Evolutionary conservation across 2,888 invertebrate genomes (phyloP), one percentile per base, ranked within the genome.

Genomic region (Aspidiotus rigidus): DNA sequence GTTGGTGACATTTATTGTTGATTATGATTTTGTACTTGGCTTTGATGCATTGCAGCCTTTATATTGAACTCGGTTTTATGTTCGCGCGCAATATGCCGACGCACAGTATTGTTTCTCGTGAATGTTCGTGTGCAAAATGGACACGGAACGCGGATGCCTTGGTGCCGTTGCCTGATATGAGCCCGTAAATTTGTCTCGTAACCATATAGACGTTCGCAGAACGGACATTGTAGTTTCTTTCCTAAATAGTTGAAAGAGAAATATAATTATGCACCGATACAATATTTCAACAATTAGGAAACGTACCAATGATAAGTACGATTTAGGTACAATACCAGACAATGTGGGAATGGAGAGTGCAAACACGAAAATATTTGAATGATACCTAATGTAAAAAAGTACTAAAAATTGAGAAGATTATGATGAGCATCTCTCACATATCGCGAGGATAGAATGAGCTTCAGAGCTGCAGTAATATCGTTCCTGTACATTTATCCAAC

Each of bases 161-260:
- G 92, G 80, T 93, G 92, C 78, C 92, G 87, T 78, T 93, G 93
- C 69, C 92, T 83, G 77, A 93, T 92, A 81, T 93, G 93, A 73
- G 93, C 93, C 74, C 93, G 86, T 78, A 93, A 81, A 79, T 93
- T 93, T 77, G 93, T 93, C 83, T 93, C 93, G 79, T 93, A 93
- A 73, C 93, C 93, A 80, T 93, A 93, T 72, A 93, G 83, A 77
- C 92, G 85, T 81, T 93, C 93, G 83, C 93, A 93, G 80, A 89
- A 92, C 77, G 92, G 90, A 81, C 92, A 93, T 82, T 92, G 92
- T 77, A 93, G 82, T 80, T 93, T 93, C 80, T 91, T 92, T 77
- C 91, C 92, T 91, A 28, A 28, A 28, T 5, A 5, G 28, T 28
- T 28, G 28, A 28, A 28, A 28, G 28, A 28, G 28, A 5, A 28